Evolutionary conservation across 2,113 vertebrate species (phyloP), one percentile per base, ranked within the genome.

Genomic region (Halcyon malimbica): DNA sequence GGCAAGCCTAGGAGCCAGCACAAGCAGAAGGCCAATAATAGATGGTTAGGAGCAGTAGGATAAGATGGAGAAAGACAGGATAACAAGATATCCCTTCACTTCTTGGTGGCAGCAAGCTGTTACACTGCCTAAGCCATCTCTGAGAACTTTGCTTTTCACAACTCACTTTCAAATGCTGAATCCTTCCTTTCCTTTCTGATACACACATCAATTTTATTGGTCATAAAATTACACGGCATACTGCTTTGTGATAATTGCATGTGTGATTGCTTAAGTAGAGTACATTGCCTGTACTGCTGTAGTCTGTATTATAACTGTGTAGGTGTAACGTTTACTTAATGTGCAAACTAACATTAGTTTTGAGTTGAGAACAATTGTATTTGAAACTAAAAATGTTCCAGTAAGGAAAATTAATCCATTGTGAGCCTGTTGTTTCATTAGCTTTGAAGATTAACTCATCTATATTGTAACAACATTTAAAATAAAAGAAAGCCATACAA

Each of bases 351-450:
- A 31, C 71, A 19, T 70, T 77, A 63, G 15, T 70, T 92, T 88
- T 24, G 15, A 83, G 10, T 68, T 79, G 24, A 76, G 67, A 91
- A 79, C 29, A 46, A 69, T 69, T 64, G 26, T 64, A 31, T 85
- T 83, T 54, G n/a, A 79, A 94, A 94, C 71, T 60, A 37, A 95
- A 83, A 93, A 83, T 81, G 35, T 92, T 89, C 39, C 60, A 64
- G 60, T 87, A 89, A 75, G 39, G 35, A 92, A 78, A 83, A 89
- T 17, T 0, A 77, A 63, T 70, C 50, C 8, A 16, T 76, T 90
- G 69, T 41, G n/a, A 77, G 46, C n/a, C 59, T 74, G 62, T 85
- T 93, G 51, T 44, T 87, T 93, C 33, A 56, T 65, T 89, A 81
- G 19, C 39, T 71, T 24, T 84, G 41, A 70, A 78, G 39, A 69